Evolutionary conservation across 2,888 invertebrate genomes (phyloP).

Genomic region (Drosophila antonietae): DNA sequence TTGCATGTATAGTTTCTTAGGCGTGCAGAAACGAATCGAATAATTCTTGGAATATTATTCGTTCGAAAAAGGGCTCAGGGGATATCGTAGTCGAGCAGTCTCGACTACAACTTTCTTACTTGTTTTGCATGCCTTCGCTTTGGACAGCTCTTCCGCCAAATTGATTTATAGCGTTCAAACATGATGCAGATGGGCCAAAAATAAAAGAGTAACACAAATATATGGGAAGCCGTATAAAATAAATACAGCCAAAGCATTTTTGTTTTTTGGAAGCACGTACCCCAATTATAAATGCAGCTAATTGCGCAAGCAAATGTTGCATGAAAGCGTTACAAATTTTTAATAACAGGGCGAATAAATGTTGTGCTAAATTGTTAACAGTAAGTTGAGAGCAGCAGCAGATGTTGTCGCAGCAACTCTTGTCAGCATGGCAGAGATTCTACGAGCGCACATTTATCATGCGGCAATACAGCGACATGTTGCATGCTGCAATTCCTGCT

Average conservation of each 20-base stretch:
- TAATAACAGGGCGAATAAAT: conserved; percentile 72
- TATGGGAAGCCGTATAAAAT: conserved; percentile 2
- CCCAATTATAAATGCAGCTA: conserved; percentile 76
- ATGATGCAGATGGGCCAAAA: conserved; percentile 53
- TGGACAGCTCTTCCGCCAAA: conserved; percentile 54
- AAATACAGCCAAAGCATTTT: conserved; percentile 14
- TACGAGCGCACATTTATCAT: conserved; percentile 65
- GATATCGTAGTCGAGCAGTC: too few relatives aligned
- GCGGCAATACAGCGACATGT: conserved; percentile 18
- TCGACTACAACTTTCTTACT: too few relatives aligned
- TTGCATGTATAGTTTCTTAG: too few relatives aligned
- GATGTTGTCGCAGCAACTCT: conserved; percentile 29
- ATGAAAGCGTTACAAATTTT: conserved; percentile 71
- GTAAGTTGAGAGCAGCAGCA: conserved; percentile 40
- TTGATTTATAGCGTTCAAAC: conserved; percentile 77
- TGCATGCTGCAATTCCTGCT: conserved; percentile 37
- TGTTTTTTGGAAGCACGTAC: conserved; percentile 55
- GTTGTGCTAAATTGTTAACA: conserved; percentile 79
- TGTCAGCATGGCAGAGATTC: conserved; percentile 42
- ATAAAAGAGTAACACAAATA: conserved; percentile 10
- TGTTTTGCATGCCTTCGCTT: conserved; percentile 60
- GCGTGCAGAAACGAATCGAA: too few relatives aligned
- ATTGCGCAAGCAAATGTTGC: conserved; percentile 67
- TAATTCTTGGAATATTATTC: too few relatives aligned
- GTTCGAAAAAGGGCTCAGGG: too few relatives aligned